phyloP scores from a whole-genome alignment of 2,797 vertebrate species.

The Notamacropus eugenii region DNA sequence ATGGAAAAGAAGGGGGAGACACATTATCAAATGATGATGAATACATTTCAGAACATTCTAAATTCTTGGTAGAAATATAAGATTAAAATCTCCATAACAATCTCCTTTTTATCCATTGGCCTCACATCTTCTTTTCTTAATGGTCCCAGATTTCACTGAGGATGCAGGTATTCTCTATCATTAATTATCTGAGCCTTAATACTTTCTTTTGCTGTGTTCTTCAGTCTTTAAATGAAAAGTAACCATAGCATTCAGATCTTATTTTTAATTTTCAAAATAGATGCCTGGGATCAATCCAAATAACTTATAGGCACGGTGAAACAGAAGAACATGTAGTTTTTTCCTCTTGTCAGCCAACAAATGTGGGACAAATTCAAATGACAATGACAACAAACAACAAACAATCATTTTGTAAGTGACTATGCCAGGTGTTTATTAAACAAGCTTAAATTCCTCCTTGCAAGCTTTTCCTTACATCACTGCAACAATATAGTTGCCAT shows the following conservation, averaged over 20 bases:
- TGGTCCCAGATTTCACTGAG: neutral
- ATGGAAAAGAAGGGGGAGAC: neutral
- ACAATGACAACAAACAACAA: neutral
- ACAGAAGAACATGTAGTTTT: neutral
- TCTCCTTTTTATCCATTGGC: neutral
- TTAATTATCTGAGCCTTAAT: neutral
- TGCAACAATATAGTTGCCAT: conserved; percentile 52
- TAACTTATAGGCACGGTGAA: neutral
- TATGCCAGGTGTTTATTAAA: neutral
- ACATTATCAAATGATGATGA: neutral
- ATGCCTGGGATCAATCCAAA: neutral
- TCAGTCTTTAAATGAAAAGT: neutral
- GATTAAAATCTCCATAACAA: neutral
- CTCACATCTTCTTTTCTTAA: neutral
- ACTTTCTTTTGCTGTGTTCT: neutral
- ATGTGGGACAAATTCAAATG: neutral
- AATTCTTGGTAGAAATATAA: neutral
- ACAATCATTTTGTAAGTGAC: neutral
- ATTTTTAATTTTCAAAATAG: neutral
- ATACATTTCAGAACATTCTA: neutral
- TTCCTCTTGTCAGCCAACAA: neutral
- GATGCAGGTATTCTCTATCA: neutral
- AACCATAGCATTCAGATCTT: neutral
- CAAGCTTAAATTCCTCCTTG: conserved; percentile 32
- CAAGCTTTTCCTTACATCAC: conserved; percentile 47